These are phyloP conservation scores for Mastomys coucha DNA, from an alignment of 2,113 vertebrate species.

Conservation along the genomic window DNA sequence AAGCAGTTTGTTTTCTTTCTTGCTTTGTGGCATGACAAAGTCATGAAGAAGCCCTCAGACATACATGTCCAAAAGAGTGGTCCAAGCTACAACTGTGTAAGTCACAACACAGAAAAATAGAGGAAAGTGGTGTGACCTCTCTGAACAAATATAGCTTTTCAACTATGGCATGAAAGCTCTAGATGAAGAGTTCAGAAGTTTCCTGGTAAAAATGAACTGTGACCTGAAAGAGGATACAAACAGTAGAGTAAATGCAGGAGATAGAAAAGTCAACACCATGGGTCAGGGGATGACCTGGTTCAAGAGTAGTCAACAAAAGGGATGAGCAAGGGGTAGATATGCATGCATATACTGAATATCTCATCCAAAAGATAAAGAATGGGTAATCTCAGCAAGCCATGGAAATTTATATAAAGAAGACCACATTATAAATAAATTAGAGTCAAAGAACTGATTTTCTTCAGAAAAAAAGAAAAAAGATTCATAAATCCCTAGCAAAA, in stretches of 20 bases:
- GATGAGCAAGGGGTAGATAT: neutral
- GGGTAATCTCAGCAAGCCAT: no score
- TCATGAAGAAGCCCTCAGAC: neutral
- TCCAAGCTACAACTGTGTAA: neutral
- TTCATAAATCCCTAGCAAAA: neutral
- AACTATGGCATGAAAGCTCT: neutral
- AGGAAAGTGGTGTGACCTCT: neutral
- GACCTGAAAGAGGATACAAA: neutral
- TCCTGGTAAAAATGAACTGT: neutral
- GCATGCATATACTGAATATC: neutral
- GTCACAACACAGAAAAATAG: neutral
- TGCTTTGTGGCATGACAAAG: neutral
- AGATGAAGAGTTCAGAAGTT: neutral
- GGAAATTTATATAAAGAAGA: neutral
- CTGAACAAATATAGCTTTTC: neutral
- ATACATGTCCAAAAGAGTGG: neutral
- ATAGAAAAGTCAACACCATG: neutral
- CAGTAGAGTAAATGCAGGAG: neutral
- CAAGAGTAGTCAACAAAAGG: neutral
- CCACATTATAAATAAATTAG: neutral
- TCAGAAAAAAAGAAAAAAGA: neutral
- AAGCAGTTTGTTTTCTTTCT: neutral
- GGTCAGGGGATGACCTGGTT: no score
- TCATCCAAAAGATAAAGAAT: neutral
- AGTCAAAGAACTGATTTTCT: neutral